Base-by-base conservation (phyloP, 2,113 vertebrate species). In the Etheostoma spectabile region DNA sequence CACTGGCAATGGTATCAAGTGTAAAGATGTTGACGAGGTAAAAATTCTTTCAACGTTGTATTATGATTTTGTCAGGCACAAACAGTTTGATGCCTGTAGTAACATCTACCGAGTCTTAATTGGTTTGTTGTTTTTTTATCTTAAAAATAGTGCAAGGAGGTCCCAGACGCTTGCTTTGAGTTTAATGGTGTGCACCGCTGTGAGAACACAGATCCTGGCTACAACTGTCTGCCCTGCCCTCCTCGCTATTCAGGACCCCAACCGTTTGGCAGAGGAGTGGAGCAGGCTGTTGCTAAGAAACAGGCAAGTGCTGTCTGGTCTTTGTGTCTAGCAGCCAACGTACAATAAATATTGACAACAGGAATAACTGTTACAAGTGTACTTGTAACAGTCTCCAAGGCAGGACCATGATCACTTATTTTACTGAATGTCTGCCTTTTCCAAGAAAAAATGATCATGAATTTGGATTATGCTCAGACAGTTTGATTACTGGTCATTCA, bases 201-300 rank as follows among this genome's bases (percentile, higher is more conserved):
- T 91, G 94, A 98, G 93, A 99, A 99, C 89, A 98, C 97, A 5
- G 95, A 96, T 18, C 98, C 98, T 4, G 98, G 98, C 24, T 99
- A 99, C 94, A 97, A 99, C 93, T 99, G 98, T 84, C 94, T 97
- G 67, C 97, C 98, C 64, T 99, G 98, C 84, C 98, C 98, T 8
- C 90, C 96, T 3, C 97, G 97, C 65, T 99, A 95, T 93, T 95
- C 95, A 2, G 98, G 98, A 84, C 82, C 95, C 0, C 98, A 99
- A 91, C 98, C 98, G 0, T 99, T 96, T 24, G 98, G 98, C 66
- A 95, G 45, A 76, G 96, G 97, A 0, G 88, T 98, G 21, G 97
- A 98, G 72, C 93, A 98, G 10, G 98, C 98, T 27, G 92, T 93
- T 52, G 94, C 94, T 74, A 97, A 97, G 83, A 99, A 99, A 89